Base-by-base conservation (phyloP, 2,888 invertebrate species). In the Epirrhoe alternata region DNA sequence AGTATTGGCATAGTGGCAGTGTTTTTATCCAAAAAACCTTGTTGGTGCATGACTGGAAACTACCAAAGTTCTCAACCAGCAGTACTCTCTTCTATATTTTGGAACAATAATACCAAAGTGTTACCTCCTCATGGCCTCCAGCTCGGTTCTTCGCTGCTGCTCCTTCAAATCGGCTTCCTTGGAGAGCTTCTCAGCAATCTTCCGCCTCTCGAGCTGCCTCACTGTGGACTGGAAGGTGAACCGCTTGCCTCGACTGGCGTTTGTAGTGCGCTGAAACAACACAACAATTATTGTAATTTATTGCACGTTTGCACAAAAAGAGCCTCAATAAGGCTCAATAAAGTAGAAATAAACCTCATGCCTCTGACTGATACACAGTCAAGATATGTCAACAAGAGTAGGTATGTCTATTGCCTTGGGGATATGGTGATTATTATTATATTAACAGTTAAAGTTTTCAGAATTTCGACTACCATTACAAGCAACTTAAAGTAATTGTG, bases 181-280 rank as follows among this genome's bases (percentile, higher is more conserved):
- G 16, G 96, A 96, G 66, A 97, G 91, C 85, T 95, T 96, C 79
- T 97, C 97, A 0, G 97, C 96, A 57, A 97, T 86, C 60, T 95
- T 89, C 54, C 95, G 94, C 68, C 97, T 90, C 87, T 97, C 97
- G 59, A 97, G 95, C 85, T 97, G 96, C n/a, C 97, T 84, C 8
- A 97, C 96, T 0, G 97, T 97, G 54, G 97, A 97, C 85, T 97
- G 97, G 87, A 97, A 97, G 0, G 96, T 96, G 87, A 97, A 97
- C 73, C 96, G 94, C 81, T 96, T 96, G 57, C 94, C 90, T 10
- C 87, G 86, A 51, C 78, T 77, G 12, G 77, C 79, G 75, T 81
- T 82, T 38, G 82, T 72, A 24, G 81, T 79, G n/a, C 90, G 86
- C 91, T 91, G 83, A 2, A 83, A 81, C 66, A 79, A 54, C 38